Evolutionary conservation across 2,113 vertebrate genomes (phyloP), one percentile per base, ranked within the genome.

Genomic region (Bucco capensis): DNA sequence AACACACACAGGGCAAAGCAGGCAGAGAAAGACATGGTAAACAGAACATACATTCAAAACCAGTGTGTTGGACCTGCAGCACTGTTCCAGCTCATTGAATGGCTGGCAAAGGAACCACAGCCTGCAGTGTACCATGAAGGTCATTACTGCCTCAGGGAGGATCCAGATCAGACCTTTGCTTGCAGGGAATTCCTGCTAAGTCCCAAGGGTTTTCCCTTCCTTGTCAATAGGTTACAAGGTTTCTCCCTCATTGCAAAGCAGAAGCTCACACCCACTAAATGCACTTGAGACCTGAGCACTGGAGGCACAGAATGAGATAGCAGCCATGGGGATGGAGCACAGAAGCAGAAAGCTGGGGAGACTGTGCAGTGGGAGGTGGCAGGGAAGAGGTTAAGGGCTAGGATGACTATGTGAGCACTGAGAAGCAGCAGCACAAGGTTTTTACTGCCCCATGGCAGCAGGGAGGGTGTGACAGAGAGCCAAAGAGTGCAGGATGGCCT

Each of bases 311-410:
- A 47, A n/a, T 49, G 16, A 83, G 53, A 40, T 19, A 46, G 77
- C 53, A 81, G 51, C 10, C 9, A 38, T 46, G 30, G 31, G 46
- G 30, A 31, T 8, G 47, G 50, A 89, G 46, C 28, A 30, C 18
- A 61, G 88, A 57, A 57, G 58, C 28, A 65, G 47, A 54, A 40
- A 54, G 38, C 4, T 23, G 62, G 38, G 50, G 28, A 62, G 28
- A 24, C 0, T 0, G 18, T 12, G 31, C 37, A 51, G 37, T 65
- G 65, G 33, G 50, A 76, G 27, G 51, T 0, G 1, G 28, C n/a
- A 62, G 13, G 21, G 81, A 77, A 58, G 62, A 70, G 19, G 38
- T 66, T 73, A 79, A 4, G 3, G 47, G 30, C 62, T 16, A 12
- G 31, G 21, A 40, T 1, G 10, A 46, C 51, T 65, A n/a, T 30